Evolutionary conservation across 2,797 vertebrate species (phyloP).

Genomic region (Octomys mimax): DNA sequence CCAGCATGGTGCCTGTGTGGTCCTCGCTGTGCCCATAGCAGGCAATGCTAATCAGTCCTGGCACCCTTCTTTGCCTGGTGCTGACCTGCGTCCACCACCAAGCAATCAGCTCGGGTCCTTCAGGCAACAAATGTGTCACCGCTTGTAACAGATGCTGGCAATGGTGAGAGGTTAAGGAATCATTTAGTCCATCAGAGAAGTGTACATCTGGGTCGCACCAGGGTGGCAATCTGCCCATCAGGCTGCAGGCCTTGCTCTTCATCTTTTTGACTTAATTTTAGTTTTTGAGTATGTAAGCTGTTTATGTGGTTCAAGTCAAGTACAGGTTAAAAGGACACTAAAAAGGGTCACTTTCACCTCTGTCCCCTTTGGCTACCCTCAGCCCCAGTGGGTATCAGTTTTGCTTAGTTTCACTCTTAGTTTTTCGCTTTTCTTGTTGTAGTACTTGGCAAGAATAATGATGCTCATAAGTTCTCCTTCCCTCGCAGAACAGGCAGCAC

Average conservation of each 20-base stretch:
- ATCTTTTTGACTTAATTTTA: not conserved
- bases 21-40: not conserved
- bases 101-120: not conserved
- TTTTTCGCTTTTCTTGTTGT: not conserved
- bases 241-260: not conserved
- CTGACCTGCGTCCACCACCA: not conserved
- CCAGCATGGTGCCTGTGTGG: not conserved
- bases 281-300: not conserved
- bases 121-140: not conserved
- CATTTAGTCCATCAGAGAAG: not conserved
- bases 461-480: not conserved
- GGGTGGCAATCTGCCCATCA: not conserved
- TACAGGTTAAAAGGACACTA: not conserved
- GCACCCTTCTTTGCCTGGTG: not conserved
- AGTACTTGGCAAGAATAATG: not conserved
- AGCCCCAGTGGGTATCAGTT: not conserved
- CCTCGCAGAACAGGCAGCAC: not conserved
- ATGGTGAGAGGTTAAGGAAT: not conserved
- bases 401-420: not conserved
- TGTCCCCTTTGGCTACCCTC: not conserved
- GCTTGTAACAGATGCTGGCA: not conserved
- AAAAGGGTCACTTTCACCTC: not conserved
- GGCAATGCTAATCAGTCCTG: not conserved
- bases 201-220: not conserved
- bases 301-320: not conserved